phyloP scores from a whole-genome alignment of 1,140 invertebrate genomes.

The Metaphire vulgaris region DNA sequence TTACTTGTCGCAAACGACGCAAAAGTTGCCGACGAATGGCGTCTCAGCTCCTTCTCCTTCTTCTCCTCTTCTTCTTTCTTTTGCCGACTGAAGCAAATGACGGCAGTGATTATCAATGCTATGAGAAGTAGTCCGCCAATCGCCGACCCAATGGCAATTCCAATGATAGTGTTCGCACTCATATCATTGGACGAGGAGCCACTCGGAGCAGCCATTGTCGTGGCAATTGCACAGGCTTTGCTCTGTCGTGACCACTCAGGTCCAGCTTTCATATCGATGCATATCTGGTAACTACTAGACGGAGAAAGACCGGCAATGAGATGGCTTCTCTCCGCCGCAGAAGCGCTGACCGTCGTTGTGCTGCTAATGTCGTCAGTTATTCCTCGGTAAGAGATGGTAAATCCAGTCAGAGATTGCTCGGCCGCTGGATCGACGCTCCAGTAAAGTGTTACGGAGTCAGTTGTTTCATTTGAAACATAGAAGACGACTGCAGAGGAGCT shows the following conservation, averaged over 20 bases:
- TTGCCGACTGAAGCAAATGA: background rate
- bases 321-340: background rate
- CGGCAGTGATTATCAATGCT: background rate
- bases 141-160: background rate
- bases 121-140: background rate
- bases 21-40: background rate
- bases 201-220: background rate
- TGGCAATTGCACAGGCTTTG: background rate
- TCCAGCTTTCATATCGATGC: background rate
- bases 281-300: background rate
- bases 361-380: background rate
- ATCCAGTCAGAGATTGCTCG: background rate
- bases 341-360: background rate
- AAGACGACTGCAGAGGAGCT: background rate
- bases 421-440: background rate
- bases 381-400: background rate
- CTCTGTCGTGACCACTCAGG: background rate
- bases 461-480: background rate
- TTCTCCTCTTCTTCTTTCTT: background rate
- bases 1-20: too few relatives aligned
- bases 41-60: background rate
- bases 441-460: background rate
- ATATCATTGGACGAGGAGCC: background rate
- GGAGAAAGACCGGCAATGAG: background rate
- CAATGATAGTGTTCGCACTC: background rate